A percentile compares a stretch with the other conserved stretches of the same genome.
phyloP scores from a whole-genome alignment of 2,888 invertebrate species.

The Megamerina dolium region DNA sequence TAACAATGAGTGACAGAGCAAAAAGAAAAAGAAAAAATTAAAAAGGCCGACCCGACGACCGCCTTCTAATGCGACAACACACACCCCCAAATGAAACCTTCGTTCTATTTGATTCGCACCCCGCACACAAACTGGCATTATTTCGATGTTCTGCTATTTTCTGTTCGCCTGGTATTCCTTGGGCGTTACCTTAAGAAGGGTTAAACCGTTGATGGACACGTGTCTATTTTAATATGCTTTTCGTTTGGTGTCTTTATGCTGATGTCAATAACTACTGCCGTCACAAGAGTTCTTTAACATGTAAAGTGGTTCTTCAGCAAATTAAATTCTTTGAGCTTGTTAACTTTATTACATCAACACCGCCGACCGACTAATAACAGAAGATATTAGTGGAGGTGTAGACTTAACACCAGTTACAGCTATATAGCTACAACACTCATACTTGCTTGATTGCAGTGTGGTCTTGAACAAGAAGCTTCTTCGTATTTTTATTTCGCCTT shows the following conservation, averaged over 20 bases:
- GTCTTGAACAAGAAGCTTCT: too few relatives aligned
- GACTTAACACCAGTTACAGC: too few relatives aligned
- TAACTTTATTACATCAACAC: background rate
- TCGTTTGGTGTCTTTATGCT: too few relatives aligned
- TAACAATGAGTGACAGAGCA: too few relatives aligned
- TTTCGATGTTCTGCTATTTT: constrained; percentile 4
- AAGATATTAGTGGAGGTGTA: too few relatives aligned
- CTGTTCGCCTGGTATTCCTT: constrained; percentile 46
- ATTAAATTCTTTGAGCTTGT: constrained; percentile 13
- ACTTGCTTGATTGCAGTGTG: too few relatives aligned
- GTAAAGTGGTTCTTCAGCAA: constrained; percentile 12
- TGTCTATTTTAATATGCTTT: constrained; percentile 36
- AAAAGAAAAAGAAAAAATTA: background rate
- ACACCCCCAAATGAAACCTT: constrained; percentile 16
- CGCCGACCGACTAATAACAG: background rate
- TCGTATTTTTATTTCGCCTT: too few relatives aligned
- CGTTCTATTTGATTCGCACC: too few relatives aligned
- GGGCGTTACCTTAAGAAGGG: constrained; percentile 52
- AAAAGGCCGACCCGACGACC: background rate
- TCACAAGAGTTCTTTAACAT: too few relatives aligned
- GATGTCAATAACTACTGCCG: too few relatives aligned
- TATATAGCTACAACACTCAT: too few relatives aligned
- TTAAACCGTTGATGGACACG: constrained; percentile 49
- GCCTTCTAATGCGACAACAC: constrained; percentile 3
- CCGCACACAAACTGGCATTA: constrained; percentile 8